A percentile compares a stretch with the other conserved stretches of the same genome.
phyloP scores from a whole-genome alignment of 2,113 vertebrate genomes.

The Bambusicola thoracicus region DNA sequence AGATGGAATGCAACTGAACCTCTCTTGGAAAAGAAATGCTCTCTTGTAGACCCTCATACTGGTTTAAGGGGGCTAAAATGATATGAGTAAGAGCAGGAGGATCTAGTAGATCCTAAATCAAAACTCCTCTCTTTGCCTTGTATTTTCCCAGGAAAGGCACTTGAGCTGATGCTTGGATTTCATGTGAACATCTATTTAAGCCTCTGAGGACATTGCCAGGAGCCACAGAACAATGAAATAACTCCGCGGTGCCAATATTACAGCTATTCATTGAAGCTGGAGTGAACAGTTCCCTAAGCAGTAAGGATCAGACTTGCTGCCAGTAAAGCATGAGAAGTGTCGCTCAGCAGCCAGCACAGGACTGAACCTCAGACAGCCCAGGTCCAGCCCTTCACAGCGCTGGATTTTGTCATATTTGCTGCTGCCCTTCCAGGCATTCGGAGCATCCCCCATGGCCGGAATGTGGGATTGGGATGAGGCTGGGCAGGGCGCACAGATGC shows the following conservation, averaged over 20 bases:
- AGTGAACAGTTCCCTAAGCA: neutral
- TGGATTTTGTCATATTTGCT: neutral
- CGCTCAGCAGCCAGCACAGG: neutral
- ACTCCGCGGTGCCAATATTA: neutral
- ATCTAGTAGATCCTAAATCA: neutral
- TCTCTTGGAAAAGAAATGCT: neutral
- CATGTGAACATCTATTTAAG: neutral
- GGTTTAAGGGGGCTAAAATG: neutral
- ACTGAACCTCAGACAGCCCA: neutral
- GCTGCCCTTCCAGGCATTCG: neutral
- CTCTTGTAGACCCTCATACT: neutral
- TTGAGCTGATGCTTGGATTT: neutral
- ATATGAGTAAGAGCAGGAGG: neutral
- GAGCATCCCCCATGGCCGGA: neutral
- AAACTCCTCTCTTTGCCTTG: neutral
- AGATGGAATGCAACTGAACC: neutral
- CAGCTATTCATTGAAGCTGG: neutral
- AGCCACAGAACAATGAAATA: neutral
- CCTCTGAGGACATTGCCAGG: neutral
- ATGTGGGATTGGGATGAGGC: neutral
- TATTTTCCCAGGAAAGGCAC: neutral
- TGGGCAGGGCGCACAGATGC: neutral
- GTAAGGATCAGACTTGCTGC: neutral
- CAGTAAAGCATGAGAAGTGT: neutral
- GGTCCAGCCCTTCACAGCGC: neutral